Evolutionary conservation across 2,113 vertebrate species (phyloP).

Genomic region (Machaerirhynchus nigripectus): DNA sequence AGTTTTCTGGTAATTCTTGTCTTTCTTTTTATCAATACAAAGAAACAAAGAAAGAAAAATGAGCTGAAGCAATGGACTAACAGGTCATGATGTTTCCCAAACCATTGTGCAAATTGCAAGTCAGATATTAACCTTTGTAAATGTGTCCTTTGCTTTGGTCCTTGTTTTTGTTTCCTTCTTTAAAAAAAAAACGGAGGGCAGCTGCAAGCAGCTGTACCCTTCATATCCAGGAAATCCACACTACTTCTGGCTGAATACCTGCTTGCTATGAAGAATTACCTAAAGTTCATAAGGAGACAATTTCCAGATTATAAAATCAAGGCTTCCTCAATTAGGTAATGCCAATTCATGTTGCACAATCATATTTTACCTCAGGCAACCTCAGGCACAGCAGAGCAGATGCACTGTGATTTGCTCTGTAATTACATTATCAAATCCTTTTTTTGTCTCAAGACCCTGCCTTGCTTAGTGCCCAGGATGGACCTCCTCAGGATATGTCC

Average conservation of each 20-base stretch:
- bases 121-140: not conserved
- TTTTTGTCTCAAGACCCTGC: not conserved
- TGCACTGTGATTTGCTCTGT: not conserved
- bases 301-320: conserved; percentile 28
- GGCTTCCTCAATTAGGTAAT: not conserved
- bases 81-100: not conserved
- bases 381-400: not conserved
- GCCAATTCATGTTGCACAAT: not conserved
- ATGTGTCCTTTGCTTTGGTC: not conserved
- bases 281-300: not conserved
- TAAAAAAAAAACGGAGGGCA: not conserved
- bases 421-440: not conserved
- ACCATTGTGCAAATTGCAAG: not conserved
- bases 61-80: not conserved
- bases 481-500: not conserved
- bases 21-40: not conserved
- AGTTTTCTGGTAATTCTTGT: not conserved
- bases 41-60: not conserved
- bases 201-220: not conserved
- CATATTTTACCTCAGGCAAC: not conserved
- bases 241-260: not conserved
- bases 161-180: not conserved
- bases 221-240: not conserved
- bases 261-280: not conserved
- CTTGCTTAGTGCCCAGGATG: not conserved